A percentile compares a stretch with the other conserved stretches of the same genome.
Evolutionary conservation across 2,113 vertebrate species (phyloP).

Genomic region (Microcebus griseorufus): DNA sequence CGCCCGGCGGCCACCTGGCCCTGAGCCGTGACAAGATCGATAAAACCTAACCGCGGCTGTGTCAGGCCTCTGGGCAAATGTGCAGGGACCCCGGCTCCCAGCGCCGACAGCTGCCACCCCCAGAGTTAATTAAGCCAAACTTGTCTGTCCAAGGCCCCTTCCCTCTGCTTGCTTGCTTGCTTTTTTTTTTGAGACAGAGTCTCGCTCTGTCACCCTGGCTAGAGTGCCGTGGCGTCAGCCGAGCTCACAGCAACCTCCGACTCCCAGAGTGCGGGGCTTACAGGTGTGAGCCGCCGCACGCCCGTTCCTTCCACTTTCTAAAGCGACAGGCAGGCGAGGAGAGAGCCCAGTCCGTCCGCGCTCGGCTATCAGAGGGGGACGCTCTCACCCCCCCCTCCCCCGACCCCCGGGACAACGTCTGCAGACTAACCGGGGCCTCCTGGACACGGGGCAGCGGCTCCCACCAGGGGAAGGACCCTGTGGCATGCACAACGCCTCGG

Average conservation of each 20-base stretch:
- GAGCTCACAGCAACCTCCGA: no score
- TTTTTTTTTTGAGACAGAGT: no score
- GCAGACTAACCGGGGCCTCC: neutral
- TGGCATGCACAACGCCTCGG: rapidly evolving
- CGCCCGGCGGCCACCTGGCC: no score
- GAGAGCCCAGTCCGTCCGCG: rapidly evolving
- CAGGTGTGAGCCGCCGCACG: no score
- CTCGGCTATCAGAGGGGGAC: rapidly evolving
- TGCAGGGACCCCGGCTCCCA: neutral
- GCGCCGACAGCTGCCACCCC: neutral
- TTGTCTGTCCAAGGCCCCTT: rapidly evolving
- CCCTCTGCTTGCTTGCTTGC: no score
- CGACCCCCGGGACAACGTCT: rapidly evolving
- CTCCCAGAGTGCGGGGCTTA: no score
- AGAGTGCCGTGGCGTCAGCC: no score
- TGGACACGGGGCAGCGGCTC: neutral
- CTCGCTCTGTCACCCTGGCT: no score
- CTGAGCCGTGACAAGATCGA: conserved; percentile 75
- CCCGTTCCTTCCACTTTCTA: rapidly evolving
- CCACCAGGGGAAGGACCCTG: neutral
- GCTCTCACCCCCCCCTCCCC: rapidly evolving
- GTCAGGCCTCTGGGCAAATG: neutral
- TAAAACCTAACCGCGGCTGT: conserved; percentile 78
- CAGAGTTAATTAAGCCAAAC: neutral
- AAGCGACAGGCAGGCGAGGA: neutral